Evolutionary conservation across 2,888 invertebrate species (phyloP).

Genomic region (Rhyacophila evoluta): DNA sequence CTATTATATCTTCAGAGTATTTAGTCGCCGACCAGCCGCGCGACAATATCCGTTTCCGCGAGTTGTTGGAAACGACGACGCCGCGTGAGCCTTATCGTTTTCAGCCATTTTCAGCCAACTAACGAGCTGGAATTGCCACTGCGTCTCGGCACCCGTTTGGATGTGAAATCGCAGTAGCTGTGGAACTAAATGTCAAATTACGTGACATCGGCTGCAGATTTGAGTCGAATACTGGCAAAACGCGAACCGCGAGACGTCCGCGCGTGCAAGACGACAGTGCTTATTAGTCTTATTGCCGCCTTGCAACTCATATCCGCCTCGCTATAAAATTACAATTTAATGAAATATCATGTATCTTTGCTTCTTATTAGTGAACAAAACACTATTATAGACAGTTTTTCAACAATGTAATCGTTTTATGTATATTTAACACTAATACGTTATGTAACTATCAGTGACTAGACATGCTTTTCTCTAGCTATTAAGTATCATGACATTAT

Average conservation of each 20-base stretch:
- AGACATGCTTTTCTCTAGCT: too few species aligned
- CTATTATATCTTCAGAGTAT: too few species aligned
- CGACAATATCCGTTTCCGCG: background rate
- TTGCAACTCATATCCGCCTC: background rate
- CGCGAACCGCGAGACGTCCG: conserved; percentile 14
- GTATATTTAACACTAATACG: too few species aligned
- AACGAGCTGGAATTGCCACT: conserved; percentile 17
- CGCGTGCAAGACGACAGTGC: background rate
- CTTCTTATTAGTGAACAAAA: too few species aligned
- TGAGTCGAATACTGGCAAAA: background rate
- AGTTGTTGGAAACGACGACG: background rate
- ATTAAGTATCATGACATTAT: too few species aligned
- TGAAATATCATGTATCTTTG: too few species aligned
- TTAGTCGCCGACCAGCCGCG: background rate
- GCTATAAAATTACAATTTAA: background rate
- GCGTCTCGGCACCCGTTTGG: background rate
- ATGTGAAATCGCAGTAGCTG: background rate
- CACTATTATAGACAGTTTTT: too few species aligned
- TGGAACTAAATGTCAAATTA: conserved; percentile 22
- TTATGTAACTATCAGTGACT: too few species aligned
- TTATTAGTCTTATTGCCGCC: background rate
- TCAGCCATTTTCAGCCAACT: conserved; percentile 12
- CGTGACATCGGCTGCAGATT: conserved; percentile 20
- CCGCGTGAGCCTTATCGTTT: conserved; percentile 24
- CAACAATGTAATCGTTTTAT: too few species aligned